Conservation (phyloP, 1,140 invertebrate species). For the Periplaneta americana region DNA sequence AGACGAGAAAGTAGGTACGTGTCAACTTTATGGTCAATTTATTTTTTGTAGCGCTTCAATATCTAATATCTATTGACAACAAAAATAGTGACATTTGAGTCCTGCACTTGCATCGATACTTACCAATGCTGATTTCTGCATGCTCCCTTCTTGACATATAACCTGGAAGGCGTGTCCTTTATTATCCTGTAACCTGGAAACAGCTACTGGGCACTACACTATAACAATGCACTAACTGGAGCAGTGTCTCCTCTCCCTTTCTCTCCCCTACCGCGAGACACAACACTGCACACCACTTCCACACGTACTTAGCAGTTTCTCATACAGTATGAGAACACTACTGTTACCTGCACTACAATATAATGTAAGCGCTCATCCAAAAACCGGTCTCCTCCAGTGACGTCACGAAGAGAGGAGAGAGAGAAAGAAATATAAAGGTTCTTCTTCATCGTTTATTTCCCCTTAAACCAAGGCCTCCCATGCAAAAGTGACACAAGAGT, state of each 20-base stretch:
- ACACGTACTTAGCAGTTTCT: background rate
- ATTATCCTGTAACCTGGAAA: background rate
- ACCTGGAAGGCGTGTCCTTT: background rate
- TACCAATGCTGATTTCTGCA: background rate
- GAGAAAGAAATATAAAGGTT: background rate
- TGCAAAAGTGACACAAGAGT: background rate
- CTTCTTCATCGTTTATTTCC: background rate
- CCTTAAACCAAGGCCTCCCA: background rate
- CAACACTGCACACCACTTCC: too few relatives aligned
- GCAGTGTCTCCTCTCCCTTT: background rate
- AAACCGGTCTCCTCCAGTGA: background rate
- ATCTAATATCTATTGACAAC: too few relatives aligned
- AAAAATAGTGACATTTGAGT: too few relatives aligned
- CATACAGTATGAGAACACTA: background rate
- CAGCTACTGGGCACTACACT: too few relatives aligned
- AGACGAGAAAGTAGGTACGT: too few relatives aligned
- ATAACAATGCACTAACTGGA: background rate
- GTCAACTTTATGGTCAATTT: too few relatives aligned
- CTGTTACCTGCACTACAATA: background rate
- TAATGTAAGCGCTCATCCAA: background rate
- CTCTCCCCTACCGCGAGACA: too few relatives aligned
- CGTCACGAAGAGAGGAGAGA: background rate
- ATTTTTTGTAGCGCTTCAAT: too few relatives aligned
- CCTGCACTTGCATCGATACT: too few relatives aligned
- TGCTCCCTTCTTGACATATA: background rate